Evolutionary conservation across 64 coral and sea anemone species (phyloP), one percentile per base, ranked within the genome.

Genomic region (Platygyra sinensis): DNA sequence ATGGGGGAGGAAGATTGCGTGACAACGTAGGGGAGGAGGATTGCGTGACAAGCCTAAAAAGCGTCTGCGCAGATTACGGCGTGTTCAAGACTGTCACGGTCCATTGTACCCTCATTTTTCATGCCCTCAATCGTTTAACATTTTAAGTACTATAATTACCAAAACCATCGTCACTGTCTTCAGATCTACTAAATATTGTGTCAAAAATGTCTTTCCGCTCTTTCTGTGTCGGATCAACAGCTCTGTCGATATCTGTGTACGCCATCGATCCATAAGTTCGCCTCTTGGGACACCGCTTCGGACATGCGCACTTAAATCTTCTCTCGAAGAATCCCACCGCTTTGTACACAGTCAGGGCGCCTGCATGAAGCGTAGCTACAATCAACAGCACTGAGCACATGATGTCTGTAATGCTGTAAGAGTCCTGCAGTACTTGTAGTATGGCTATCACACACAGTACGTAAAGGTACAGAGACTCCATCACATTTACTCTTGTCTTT

Each of bases 391-490:
- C 8, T 13, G 15, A 46, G 24, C 77, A 72, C 1, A 92, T 74
- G 24, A 4, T 20, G 19, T 65, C 55, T 79, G 62, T 63, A 18
- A 32, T 72, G 75, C n/a, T 7, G 10, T 92, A 18, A 49, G 28
- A 18, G 15, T 92, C 28, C 3, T 86, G n/a, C 29, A 79, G 42
- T 12, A 79, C 54, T 72, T 92, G 90, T 38, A 80, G 59, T 49
- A 87, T 87, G 22, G 73, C 75, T 52, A 92, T 51, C 8, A 87
- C 33, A 36, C 82, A 86, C 0, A 92, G 90, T 1, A 73, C 60
- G 28, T 71, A 87, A 9, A 92, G 83, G 57, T 92, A 92, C 18
- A 92, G n/a, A 0, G 90, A 77, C 33, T 92, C 90, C 14, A 86
- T 64, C n/a, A 92, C 83, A 55, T 92, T 92, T 29, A 86, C 86